Evolutionary conservation across 2,113 vertebrate species (phyloP).

Genomic region (Salvelinus fontinalis): DNA sequence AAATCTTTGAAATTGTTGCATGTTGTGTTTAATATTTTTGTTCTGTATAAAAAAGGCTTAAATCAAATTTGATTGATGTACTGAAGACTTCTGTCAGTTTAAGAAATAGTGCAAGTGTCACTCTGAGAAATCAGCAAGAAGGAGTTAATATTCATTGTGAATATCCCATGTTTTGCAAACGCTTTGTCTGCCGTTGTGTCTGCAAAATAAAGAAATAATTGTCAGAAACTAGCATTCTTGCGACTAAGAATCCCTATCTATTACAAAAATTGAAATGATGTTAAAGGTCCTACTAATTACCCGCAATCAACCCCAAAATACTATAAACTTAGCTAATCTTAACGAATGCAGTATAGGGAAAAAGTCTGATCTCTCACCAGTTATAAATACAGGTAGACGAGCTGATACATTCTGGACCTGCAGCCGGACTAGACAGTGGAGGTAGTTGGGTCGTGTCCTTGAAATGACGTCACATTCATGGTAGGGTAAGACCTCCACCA

Average conservation of each 20-base stretch:
- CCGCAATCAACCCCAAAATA: no score
- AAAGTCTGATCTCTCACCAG: slow-evolving; percentile 72
- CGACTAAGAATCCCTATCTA: no score
- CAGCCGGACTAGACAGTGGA: slow-evolving; percentile 79
- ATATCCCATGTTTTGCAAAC: slow-evolving; percentile 70
- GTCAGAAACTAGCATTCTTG: neutral
- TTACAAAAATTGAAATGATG: no score
- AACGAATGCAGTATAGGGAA: no score
- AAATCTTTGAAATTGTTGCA: no score
- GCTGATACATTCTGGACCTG: slow-evolving; percentile 78
- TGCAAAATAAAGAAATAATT: slow-evolving; percentile 49
- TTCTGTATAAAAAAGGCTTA: no score
- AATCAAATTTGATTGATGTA: no score
- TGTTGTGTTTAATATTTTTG: no score
- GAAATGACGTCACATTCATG: slow-evolving; percentile 82
- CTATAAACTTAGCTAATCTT: no score
- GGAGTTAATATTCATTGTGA: slow-evolving; percentile 62
- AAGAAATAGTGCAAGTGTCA: slow-evolving; percentile 47
- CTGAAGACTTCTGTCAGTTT: slow-evolving; percentile 23
- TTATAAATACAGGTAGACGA: slow-evolving; percentile 83
- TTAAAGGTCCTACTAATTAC: no score
- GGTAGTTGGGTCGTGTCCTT: slow-evolving; percentile 52
- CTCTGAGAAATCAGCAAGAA: slow-evolving; percentile 59
- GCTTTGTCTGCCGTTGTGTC: slow-evolving; percentile 47
- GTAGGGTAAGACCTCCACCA: slow-evolving; percentile 83